Conservation (phyloP, 2,113 vertebrate genomes). For the Marcusenius ussheri region DNA sequence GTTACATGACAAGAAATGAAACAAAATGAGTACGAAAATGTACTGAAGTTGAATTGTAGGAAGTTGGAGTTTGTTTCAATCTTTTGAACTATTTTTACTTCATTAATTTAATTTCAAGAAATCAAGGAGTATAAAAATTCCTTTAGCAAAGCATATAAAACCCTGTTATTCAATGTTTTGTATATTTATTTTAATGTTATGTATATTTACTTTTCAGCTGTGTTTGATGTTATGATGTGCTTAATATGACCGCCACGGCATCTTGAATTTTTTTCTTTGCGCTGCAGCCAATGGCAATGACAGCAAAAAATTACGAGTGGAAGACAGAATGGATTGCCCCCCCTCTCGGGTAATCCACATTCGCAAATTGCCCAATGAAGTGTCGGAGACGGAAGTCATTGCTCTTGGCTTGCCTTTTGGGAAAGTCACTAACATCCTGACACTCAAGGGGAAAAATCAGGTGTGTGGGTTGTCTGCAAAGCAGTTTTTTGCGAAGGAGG, state of each 20-base stretch:
- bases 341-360: slow-evolving; percentile 96
- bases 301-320: slow-evolving; percentile 90
- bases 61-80: not conserved
- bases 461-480: slow-evolving; percentile 49
- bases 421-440: slow-evolving; percentile 97
- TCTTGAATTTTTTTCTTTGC: slow-evolving; percentile 38
- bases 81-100: not conserved
- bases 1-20: not conserved
- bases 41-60: not conserved
- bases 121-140: too few relatives aligned
- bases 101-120: not conserved
- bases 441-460: slow-evolving; percentile 97
- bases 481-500: not conserved
- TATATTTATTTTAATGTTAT: not conserved
- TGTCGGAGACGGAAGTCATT: slow-evolving; percentile 92
- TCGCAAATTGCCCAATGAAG: slow-evolving; percentile 89
- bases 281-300: slow-evolving; percentile 89
- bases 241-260: too few relatives aligned
- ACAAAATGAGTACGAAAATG: not conserved
- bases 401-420: slow-evolving; percentile 93
- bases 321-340: slow-evolving; percentile 80
- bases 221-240: not conserved
- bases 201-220: not conserved
- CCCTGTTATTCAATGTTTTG: not conserved
- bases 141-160: not conserved